Evolutionary conservation across 2,797 vertebrate genomes (phyloP).

Genomic region (Characodon lateralis): DNA sequence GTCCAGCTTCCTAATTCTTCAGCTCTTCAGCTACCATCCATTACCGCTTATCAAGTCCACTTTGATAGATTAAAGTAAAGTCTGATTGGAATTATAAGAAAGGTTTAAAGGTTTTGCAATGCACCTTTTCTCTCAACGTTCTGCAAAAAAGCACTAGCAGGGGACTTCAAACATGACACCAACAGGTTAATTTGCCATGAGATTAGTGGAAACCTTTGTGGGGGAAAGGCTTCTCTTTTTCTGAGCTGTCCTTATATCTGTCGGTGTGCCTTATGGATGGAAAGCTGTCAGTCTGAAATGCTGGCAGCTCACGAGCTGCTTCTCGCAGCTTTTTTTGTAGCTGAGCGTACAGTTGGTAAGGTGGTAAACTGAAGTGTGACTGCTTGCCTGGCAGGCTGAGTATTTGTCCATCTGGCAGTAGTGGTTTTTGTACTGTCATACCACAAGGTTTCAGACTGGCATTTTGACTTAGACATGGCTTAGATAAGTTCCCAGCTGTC

Average conservation of each 20-base stretch:
- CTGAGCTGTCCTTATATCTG: slow-evolving; percentile 29
- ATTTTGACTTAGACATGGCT: slow-evolving; percentile 16
- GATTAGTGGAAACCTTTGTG: not conserved
- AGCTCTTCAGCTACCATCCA: not conserved
- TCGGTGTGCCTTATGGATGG: slow-evolving; percentile 46
- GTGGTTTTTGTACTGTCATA: slow-evolving; percentile 22
- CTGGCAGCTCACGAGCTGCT: slow-evolving; percentile 34
- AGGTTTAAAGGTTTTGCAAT: not conserved
- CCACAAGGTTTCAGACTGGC: slow-evolving; percentile 21
- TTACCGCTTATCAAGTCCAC: not conserved
- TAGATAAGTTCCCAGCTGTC: slow-evolving; percentile 13
- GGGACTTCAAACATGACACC: slow-evolving; percentile 10
- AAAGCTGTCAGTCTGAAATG: slow-evolving; percentile 49
- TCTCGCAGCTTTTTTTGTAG: slow-evolving; percentile 35
- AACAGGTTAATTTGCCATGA: not conserved
- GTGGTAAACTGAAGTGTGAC: slow-evolving; percentile 42
- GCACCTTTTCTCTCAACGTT: not conserved
- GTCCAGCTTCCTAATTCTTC: slow-evolving; percentile 3
- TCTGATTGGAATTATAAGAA: not conserved
- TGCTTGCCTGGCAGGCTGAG: slow-evolving; percentile 34
- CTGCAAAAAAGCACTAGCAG: not conserved
- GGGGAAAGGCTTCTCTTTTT: slow-evolving; percentile 30
- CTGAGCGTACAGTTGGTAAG: slow-evolving; percentile 32
- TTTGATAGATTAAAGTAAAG: not conserved
- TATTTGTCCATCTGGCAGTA: slow-evolving; percentile 37